Conservation (phyloP, 2,888 invertebrate species). For the Bembecia ichneumoniformis region DNA sequence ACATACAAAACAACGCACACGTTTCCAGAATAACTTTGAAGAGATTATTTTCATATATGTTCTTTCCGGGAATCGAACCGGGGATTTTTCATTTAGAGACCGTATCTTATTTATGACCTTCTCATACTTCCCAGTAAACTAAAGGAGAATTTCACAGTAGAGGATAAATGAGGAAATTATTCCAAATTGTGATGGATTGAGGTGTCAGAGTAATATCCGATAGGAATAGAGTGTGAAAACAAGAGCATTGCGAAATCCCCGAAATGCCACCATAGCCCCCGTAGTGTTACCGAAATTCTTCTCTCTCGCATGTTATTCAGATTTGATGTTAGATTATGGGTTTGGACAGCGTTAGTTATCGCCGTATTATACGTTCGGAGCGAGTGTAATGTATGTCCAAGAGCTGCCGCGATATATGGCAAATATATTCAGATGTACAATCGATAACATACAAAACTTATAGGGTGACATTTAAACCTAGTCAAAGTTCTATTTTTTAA, state of each 20-base stretch:
- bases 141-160: no score
- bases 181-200: no score
- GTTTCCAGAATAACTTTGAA: no score
- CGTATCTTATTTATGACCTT: no score
- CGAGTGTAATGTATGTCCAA: constrained; percentile 26
- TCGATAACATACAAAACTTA: neutral
- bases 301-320: constrained; percentile 25
- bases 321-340: constrained; percentile 33
- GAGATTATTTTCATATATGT: no score
- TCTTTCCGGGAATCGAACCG: no score
- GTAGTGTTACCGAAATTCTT: neutral
- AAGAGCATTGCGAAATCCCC: neutral
- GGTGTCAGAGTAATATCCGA: no score
- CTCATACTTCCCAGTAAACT: no score
- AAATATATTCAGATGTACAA: constrained; percentile 9
- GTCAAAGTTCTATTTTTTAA: no score
- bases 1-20: no score
- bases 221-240: neutral
- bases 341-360: constrained; percentile 33
- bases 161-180: no score
- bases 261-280: neutral
- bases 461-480: neutral
- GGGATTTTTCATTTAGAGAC: no score
- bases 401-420: constrained; percentile 28
- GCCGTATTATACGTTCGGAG: constrained; percentile 25